Evolutionary conservation across 2,113 vertebrate genomes (phyloP).

Genomic region (Halcyon malimbica): DNA sequence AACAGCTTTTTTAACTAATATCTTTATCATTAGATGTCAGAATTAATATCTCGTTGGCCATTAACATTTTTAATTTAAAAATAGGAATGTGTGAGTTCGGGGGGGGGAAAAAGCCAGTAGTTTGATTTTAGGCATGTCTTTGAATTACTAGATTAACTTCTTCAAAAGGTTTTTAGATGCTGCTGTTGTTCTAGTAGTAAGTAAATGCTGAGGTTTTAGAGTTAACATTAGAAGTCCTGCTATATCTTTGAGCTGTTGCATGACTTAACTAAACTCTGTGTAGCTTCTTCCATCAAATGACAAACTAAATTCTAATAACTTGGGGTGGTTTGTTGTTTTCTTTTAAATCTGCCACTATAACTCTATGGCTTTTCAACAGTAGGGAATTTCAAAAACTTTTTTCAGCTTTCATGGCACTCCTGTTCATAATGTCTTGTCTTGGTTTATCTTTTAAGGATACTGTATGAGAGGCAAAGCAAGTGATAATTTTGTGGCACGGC

Average conservation of each 20-base stretch:
- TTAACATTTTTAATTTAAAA: neutral
- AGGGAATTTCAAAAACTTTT: neutral
- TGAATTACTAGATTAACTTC: neutral
- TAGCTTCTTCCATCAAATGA: neutral
- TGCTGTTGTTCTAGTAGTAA: neutral
- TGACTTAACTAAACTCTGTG: neutral
- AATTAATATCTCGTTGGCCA: neutral
- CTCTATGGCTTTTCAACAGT: neutral
- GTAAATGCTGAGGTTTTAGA: neutral
- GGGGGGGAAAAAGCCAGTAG: neutral
- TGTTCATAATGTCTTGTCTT: neutral
- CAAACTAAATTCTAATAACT: neutral
- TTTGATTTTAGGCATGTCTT: neutral
- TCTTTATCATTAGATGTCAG: neutral
- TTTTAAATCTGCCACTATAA: neutral
- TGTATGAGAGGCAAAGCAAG: neutral
- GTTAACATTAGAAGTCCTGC: neutral
- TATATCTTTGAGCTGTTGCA: neutral
- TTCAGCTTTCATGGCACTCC: fast-evolving
- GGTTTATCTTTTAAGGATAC: neutral
- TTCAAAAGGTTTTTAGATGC: neutral
- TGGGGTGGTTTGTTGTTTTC: neutral
- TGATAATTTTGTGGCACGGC: neutral
- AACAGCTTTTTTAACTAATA: neutral
- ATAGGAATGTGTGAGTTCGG: neutral